Evolutionary conservation across 2,888 invertebrate species (phyloP).

Genomic region (Cheilosia grossa): DNA sequence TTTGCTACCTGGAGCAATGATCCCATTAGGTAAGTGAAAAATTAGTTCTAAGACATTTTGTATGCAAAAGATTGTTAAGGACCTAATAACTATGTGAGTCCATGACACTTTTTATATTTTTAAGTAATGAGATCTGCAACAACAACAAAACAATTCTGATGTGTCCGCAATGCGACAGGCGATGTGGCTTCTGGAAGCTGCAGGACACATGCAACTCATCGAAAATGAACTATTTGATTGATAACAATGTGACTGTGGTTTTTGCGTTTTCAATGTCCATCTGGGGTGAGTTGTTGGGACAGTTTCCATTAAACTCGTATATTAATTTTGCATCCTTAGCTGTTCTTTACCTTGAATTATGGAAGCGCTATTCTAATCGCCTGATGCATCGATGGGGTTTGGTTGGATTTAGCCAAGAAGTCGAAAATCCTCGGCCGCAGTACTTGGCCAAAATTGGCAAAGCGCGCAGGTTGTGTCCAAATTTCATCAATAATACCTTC

Average conservation of each 20-base stretch:
- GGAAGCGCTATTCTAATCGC: constrained; percentile 91
- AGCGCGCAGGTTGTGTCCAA: constrained; percentile 84
- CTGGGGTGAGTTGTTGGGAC: constrained; percentile 85
- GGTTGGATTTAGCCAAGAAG: constrained; percentile 88
- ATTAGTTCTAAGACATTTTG: background rate
- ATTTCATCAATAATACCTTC: constrained; percentile 85
- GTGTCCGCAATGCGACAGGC: constrained; percentile 92
- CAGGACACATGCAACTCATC: constrained; percentile 89
- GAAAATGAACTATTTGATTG: constrained; percentile 90
- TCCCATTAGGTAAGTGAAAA: constrained; percentile 80
- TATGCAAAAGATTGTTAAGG: background rate
- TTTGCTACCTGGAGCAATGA: constrained; percentile 84
- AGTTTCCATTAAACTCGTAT: background rate
- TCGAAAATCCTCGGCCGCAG: constrained; percentile 91
- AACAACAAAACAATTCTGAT: constrained; percentile 85
- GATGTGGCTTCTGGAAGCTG: constrained; percentile 90
- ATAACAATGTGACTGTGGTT: constrained; percentile 90
- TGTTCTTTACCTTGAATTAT: constrained; percentile 90
- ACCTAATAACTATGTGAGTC: background rate
- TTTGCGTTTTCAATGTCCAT: constrained; percentile 93
- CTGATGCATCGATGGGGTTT: constrained; percentile 93
- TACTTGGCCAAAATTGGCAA: constrained; percentile 87
- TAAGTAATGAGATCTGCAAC: constrained; percentile 86
- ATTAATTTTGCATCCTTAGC: constrained; percentile 80
- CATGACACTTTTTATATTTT: constrained; percentile 34